Evolutionary conservation across 2,888 invertebrate genomes (phyloP).

Genomic region (Eupithecia centaureata): DNA sequence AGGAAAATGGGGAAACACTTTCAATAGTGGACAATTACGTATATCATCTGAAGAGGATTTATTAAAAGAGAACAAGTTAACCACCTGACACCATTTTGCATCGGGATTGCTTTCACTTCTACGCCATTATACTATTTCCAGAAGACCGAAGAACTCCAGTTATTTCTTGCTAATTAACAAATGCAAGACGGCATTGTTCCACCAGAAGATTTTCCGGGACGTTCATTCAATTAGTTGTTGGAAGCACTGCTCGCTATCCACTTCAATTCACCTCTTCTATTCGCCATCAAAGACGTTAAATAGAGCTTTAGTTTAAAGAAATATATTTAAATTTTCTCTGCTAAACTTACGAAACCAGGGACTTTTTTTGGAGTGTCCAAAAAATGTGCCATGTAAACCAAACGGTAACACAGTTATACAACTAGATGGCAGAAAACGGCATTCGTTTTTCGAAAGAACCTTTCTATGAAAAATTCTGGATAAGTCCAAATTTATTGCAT

Average conservation of each 20-base stretch:
- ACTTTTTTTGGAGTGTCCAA: too few relatives aligned
- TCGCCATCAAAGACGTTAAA: neutral
- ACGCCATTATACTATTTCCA: neutral
- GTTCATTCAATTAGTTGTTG: constrained; percentile 41
- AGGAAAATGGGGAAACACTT: too few relatives aligned
- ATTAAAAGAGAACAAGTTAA: neutral
- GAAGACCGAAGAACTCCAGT: constrained; percentile 25
- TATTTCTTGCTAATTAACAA: constrained; percentile 55
- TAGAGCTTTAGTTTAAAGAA: neutral
- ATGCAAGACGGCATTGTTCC: constrained; percentile 43
- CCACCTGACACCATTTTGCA: neutral
- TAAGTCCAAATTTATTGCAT: too few relatives aligned
- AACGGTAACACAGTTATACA: neutral
- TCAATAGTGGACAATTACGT: too few relatives aligned
- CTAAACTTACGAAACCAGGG: neutral
- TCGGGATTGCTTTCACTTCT: neutral
- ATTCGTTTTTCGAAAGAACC: neutral
- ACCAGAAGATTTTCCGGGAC: constrained; percentile 36
- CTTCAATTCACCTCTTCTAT: neutral
- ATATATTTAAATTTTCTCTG: neutral
- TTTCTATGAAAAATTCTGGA: neutral
- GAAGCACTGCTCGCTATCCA: neutral
- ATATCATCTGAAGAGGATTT: too few relatives aligned
- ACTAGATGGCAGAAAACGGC: neutral
- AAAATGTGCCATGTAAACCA: neutral